These are phyloP conservation scores for Phrynocephalus vlangalii DNA, from an alignment of 2,797 vertebrate genomes.

Conservation along the genomic window DNA sequence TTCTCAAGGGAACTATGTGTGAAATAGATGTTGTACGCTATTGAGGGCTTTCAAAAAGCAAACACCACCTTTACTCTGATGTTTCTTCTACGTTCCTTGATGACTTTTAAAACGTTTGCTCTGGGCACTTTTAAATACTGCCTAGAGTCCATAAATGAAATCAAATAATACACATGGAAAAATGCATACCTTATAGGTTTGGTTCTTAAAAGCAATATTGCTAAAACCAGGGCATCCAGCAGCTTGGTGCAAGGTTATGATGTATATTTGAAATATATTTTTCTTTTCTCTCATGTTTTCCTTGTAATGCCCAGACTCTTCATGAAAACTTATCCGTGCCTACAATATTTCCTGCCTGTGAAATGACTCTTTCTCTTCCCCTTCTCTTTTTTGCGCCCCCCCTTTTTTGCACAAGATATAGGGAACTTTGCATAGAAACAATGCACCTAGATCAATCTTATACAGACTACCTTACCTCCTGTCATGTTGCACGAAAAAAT, in stretches of 20 bases:
- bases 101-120: background rate
- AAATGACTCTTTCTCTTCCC: too few relatives aligned
- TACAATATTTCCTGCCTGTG: too few relatives aligned
- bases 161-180: background rate
- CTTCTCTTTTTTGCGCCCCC: too few relatives aligned
- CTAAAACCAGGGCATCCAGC: background rate
- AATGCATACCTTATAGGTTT: background rate
- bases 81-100: background rate
- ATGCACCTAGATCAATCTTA: too few relatives aligned
- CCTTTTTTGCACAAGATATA: too few relatives aligned
- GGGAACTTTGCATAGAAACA: too few relatives aligned
- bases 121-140: background rate
- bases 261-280: too few relatives aligned
- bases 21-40: background rate
- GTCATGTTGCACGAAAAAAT: too few relatives aligned
- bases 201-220: background rate
- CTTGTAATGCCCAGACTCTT: background rate
- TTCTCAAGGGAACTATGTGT: background rate
- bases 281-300: too few relatives aligned
- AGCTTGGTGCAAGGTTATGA: background rate
- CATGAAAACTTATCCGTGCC: background rate
- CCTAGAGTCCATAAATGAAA: background rate
- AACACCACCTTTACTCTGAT: background rate
- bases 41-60: background rate
- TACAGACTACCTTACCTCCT: too few relatives aligned